Base-by-base conservation (phyloP, 2,113 vertebrate species). In the Caranx melampygus region DNA sequence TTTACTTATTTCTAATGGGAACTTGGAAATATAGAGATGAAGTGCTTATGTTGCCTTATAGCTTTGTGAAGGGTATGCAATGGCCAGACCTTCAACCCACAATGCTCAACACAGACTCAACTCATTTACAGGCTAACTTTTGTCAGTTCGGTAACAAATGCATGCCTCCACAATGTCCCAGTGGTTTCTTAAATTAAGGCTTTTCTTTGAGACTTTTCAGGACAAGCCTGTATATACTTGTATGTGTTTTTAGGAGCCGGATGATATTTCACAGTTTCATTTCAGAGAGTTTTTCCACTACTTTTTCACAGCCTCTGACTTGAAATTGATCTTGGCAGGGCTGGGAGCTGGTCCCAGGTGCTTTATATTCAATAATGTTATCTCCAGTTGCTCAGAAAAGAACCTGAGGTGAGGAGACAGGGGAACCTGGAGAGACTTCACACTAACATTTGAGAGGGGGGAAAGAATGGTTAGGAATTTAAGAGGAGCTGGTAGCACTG, bases 311-410 rank as follows among this genome's bases (percentile, higher is more conserved):
- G 75, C 55, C 59, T 73, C 75, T 67, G 62, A 84, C 69, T 84
- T 60, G 33, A 76, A 86, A 83, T 79, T 69, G 75, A 89, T 89
- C 75, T 75, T 68, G 65, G 72, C 74, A 84, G 80, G 31, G 45
- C 59, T 58, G 79, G 51, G n/a, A 78, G 74, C 55, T 10, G 0
- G 49, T 73, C 76, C 31, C 45, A n/a, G 68, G 74, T 77, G 79
- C 42, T 82, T 82, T 80, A 51, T 79, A 88, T 83, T 73, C 81
- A 83, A 81, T 80, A 79, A 85, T 51, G 80, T 88, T 87, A 83
- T 83, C 79, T 83, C 16, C 49, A 64, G 62, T 65, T 78, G 62
- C 77, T 81, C 42, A 3, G 47, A 70, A 21, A 72, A 66, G 59
- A 83, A 86, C 61, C 79, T 18, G 47, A 78, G 75, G 85, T 72